Evolutionary conservation across 2,113 vertebrate species (phyloP).

Genomic region (Myanophis thanlyinensis): DNA sequence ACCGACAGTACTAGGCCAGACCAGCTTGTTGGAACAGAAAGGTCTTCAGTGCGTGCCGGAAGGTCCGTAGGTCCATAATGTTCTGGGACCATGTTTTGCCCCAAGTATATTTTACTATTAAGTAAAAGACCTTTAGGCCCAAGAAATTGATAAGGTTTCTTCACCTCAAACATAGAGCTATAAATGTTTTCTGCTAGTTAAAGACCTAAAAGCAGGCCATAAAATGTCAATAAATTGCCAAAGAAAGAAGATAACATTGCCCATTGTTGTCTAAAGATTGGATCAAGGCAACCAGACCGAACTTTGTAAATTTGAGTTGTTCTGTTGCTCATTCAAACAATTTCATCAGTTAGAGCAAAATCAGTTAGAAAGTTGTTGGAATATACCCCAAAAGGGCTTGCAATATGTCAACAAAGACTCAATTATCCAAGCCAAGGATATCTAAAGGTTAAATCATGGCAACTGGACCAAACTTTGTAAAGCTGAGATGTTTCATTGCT

Average conservation of each 20-base stretch:
- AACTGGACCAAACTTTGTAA: neutral
- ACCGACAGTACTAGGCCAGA: too few species aligned
- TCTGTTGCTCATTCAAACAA: neutral
- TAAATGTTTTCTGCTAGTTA: neutral
- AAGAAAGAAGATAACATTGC: neutral
- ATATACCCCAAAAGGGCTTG: neutral
- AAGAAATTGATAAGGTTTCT: neutral
- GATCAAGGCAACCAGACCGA: neutral
- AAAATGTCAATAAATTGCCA: neutral
- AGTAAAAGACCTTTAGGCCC: neutral
- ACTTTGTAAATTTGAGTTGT: neutral
- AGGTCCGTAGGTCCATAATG: too few species aligned
- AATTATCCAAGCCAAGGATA: neutral
- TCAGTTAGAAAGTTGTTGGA: neutral
- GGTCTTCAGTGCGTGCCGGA: too few species aligned
- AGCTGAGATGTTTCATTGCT: too few species aligned
- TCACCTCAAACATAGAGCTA: neutral
- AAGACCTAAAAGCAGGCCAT: neutral
- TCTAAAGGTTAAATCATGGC: neutral
- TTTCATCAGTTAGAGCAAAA: neutral
- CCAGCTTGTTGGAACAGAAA: too few species aligned
- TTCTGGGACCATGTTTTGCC: neutral
- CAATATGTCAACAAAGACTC: neutral
- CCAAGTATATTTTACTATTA: neutral
- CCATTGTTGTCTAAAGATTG: neutral